Base-by-base conservation (phyloP, 2,888 invertebrate genomes). In the Dione juno region DNA sequence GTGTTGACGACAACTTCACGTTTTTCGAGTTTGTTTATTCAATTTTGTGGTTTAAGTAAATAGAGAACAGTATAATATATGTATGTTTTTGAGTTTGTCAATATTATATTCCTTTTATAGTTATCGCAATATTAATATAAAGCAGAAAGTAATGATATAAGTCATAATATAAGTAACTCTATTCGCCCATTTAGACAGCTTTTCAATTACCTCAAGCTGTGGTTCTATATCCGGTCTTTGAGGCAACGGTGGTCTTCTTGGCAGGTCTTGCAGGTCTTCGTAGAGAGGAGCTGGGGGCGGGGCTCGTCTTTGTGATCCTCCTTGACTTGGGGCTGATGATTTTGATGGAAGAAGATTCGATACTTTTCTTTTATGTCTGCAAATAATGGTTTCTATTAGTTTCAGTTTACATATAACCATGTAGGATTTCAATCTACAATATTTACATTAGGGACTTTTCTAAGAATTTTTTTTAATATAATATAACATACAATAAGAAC, bases 361-460 rank as follows among this genome's bases (percentile, higher is more conserved):
- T 84, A 97, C 96, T 96, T 96, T 97, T 88, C 97, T 94, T 89
- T 97, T 97, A 88, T 97, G 97, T 88, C 97, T 97, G 95, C 69
- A 95, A 86, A 53, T n/a, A 74, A 68, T 28, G 13, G 52, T 11
- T 8, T 37, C 8, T 43, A 41, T 61, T 7, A 61, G 35, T 45
- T 52, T n/a, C n/a, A n/a, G n/a, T n/a, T n/a, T n/a, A n/a, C n/a
- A n/a, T n/a, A n/a, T n/a, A n/a, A 28, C 5, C 28, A 28, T 3
- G 2, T 28, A 28, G 28, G 5, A 40, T 40, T 40, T 40, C 5
- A 40, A 40, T 11, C 40, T 40, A 40, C 40, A 11, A 40, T 40
- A 8, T 28, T 40, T 40, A 40, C 40, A 40, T 10, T 10, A 1
- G 8, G 9, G 7, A 40, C 9, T 40, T 40, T 40, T 40, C n/a